Evolutionary conservation across 2,888 invertebrate species (phyloP).

Genomic region (Lapara coniferarum): DNA sequence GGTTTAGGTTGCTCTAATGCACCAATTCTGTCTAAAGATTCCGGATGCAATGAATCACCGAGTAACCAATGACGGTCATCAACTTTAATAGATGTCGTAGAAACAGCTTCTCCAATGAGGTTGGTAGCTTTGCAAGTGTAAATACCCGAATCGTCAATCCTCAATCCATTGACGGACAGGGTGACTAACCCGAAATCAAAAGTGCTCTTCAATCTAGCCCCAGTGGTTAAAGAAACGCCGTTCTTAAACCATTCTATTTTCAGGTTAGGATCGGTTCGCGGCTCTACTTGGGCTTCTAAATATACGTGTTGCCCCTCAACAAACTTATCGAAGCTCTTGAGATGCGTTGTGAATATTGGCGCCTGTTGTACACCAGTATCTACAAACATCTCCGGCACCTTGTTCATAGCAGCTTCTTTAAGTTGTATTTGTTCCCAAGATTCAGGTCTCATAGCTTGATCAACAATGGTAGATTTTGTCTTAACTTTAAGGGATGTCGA

Average conservation of each 20-base stretch:
- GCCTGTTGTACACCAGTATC: slow-evolving; percentile 94
- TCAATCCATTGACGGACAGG: slow-evolving; percentile 92
- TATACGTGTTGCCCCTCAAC: slow-evolving; percentile 94
- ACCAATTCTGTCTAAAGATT: slow-evolving; percentile 93
- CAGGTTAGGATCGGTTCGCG: slow-evolving; percentile 93
- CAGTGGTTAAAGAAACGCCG: slow-evolving; percentile 92
- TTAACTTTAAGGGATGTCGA: slow-evolving; percentile 95
- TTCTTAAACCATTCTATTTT: slow-evolving; percentile 97
- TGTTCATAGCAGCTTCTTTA: slow-evolving; percentile 96
- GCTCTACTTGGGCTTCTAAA: slow-evolving; percentile 95
- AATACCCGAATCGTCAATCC: slow-evolving; percentile 96
- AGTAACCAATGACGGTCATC: slow-evolving; percentile 95
- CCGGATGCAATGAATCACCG: slow-evolving; percentile 94
- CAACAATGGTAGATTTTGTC: slow-evolving; percentile 90
- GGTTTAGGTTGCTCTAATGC: slow-evolving; percentile 92
- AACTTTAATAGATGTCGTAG: slow-evolving; percentile 94
- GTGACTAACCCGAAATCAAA: slow-evolving; percentile 99
- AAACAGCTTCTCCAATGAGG: slow-evolving; percentile 96
- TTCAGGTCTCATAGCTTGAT: slow-evolving; percentile 94
- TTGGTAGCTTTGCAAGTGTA: slow-evolving; percentile 98
- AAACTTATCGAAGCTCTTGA: slow-evolving; percentile 92
- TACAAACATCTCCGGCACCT: slow-evolving; percentile 93
- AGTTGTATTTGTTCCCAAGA: slow-evolving; percentile 96
- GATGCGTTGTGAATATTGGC: slow-evolving; percentile 97
- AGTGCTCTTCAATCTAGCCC: slow-evolving; percentile 94